A percentile compares a stretch with the other conserved stretches of the same genome.
Conservation (phyloP, 2,113 vertebrate genomes). For the Nerophis lumbriciformis region DNA sequence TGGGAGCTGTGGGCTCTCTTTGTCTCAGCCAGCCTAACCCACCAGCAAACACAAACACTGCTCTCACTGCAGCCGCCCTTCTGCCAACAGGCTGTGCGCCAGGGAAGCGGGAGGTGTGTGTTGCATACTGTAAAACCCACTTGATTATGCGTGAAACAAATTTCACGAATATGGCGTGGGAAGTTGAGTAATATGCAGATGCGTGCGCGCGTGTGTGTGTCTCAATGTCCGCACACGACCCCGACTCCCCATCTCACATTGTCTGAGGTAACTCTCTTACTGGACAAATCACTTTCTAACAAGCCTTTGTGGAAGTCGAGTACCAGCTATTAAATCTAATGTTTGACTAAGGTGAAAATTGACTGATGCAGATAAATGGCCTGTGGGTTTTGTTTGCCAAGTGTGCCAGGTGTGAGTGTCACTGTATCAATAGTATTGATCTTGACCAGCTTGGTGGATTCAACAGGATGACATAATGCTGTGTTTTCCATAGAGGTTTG, state of each 20-base stretch:
- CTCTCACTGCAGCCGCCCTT: slow-evolving; percentile 48
- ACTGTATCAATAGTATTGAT: slow-evolving; percentile 78
- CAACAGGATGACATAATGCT: slow-evolving; percentile 42
- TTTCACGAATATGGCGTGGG: slow-evolving; percentile 33
- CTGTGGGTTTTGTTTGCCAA: slow-evolving; percentile 66
- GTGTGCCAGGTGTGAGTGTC: slow-evolving; percentile 66
- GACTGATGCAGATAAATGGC: slow-evolving; percentile 81
- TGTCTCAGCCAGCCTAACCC: slow-evolving; percentile 64
- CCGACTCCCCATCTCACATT: slow-evolving; percentile 3
- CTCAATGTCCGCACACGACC: neutral
- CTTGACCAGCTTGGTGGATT: slow-evolving; percentile 54
- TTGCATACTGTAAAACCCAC: slow-evolving; percentile 7
- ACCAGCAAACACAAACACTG: slow-evolving; percentile 54
- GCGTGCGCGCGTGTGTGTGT: slow-evolving; percentile 8
- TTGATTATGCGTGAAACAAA: slow-evolving; percentile 31
- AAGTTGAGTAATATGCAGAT: slow-evolving; percentile 35
- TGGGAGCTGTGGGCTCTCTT: slow-evolving; percentile 63
- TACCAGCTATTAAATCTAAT: slow-evolving; percentile 73
- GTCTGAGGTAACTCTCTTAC: slow-evolving; percentile 72
- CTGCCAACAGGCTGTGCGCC: slow-evolving; percentile 69
- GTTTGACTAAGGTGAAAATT: slow-evolving; percentile 77
- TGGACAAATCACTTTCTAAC: slow-evolving; percentile 83
- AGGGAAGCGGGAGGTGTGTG: slow-evolving; percentile 30
- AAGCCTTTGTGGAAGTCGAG: slow-evolving; percentile 71
- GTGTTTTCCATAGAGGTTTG: slow-evolving; percentile 39